Conservation (phyloP, 2,113 vertebrate species). For the Pachycephala philippinensis region DNA sequence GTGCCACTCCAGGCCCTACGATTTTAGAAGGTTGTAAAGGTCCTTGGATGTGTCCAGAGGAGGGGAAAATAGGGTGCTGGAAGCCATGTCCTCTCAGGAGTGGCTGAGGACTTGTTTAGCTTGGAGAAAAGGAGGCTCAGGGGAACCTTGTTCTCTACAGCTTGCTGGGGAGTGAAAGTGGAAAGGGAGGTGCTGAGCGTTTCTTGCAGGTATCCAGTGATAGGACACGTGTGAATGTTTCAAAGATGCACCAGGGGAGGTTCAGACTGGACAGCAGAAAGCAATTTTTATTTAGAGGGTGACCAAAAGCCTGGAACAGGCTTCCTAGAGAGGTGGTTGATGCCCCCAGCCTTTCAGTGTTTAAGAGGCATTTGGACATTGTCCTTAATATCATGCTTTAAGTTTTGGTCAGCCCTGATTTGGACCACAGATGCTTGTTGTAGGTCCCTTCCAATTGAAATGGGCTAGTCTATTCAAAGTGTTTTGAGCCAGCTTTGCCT, state of each 20-base stretch:
- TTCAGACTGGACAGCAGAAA: neutral
- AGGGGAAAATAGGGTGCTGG: neutral
- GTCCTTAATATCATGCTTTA: neutral
- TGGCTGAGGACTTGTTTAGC: neutral
- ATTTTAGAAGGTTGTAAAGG: neutral
- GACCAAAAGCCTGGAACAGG: neutral
- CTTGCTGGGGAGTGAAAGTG: neutral
- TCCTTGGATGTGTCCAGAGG: neutral
- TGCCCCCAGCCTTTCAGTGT: neutral
- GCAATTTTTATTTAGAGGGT: neutral
- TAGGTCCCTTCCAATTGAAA: neutral
- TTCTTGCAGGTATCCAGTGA: neutral
- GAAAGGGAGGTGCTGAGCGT: neutral
- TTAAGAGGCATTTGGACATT: neutral
- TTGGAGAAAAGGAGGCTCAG: neutral
- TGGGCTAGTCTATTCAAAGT: neutral
- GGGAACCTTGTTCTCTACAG: neutral
- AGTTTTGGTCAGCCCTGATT: neutral
- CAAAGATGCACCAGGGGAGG: neutral
- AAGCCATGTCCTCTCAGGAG: neutral
- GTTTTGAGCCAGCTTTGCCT: neutral
- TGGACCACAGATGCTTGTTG: rapidly evolving
- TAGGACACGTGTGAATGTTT: rapidly evolving
- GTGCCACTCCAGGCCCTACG: neutral
- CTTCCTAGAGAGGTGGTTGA: neutral